Percentiles rank a stretch among this genome's conserved stretches.
phyloP scores from a whole-genome alignment of 2,888 invertebrate species.

The Pseudococcus viburni region DNA sequence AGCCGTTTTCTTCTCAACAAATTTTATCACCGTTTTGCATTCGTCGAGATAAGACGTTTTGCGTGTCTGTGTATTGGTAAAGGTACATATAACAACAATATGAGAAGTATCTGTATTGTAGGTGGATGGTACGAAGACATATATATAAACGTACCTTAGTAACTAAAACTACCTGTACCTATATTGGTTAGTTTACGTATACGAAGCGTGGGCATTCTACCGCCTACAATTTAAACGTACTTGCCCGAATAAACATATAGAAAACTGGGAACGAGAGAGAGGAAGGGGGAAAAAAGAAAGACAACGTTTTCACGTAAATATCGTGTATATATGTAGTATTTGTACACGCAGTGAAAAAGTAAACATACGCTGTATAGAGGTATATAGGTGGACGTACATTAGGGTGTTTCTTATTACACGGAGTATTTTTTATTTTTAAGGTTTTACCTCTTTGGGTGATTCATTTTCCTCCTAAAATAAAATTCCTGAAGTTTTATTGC shows the following conservation, averaged over 20 bases:
- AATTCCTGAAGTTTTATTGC: too few relatives aligned
- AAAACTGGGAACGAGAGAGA: not conserved
- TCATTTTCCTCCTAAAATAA: too few relatives aligned
- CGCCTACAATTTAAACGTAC: not conserved
- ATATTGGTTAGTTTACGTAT: not conserved
- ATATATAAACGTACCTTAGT: not conserved
- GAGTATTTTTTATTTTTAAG: too few relatives aligned
- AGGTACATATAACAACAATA: not conserved
- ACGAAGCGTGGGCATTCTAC: not conserved
- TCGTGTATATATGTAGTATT: not conserved
- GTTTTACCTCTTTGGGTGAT: too few relatives aligned
- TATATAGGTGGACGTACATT: not conserved
- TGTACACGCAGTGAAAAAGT: not conserved
- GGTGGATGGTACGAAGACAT: not conserved
- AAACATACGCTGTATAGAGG: too few relatives aligned
- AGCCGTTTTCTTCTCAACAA: not conserved
- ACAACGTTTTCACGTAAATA: not conserved
- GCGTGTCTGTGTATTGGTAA: not conserved
- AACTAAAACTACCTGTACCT: not conserved
- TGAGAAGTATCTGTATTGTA: not conserved
- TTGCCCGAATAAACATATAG: not conserved
- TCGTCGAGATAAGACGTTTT: not conserved
- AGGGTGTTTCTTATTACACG: too few relatives aligned
- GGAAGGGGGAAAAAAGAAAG: not conserved
- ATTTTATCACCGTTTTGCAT: slow-evolving; percentile 7